Conservation (phyloP, 2,888 invertebrate species). For the Sepioteuthis lessoniana region DNA sequence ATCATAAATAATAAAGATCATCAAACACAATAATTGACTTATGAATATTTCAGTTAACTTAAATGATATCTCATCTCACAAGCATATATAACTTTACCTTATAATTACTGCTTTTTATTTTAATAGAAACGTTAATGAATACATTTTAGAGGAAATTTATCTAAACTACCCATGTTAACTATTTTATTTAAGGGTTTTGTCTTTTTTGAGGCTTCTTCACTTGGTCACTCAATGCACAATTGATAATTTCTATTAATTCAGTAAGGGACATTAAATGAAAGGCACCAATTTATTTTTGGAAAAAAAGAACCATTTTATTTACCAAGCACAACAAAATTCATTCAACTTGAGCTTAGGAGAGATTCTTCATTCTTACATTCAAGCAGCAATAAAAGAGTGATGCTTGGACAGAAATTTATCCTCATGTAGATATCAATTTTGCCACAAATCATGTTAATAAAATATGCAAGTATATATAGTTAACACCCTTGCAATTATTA, state of each 20-base stretch:
- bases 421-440: background rate
- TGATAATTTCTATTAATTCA: background rate
- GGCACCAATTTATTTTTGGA: background rate
- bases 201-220: background rate
- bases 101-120: background rate
- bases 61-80: background rate
- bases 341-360: no score
- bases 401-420: background rate
- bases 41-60: background rate
- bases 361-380: no score
- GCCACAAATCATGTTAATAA: no score
- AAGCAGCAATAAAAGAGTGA: background rate
- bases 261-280: background rate
- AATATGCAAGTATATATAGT: no score
- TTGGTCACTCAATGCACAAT: background rate
- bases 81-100: background rate
- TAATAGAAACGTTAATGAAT: background rate
- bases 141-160: background rate
- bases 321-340: background rate
- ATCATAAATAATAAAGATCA: background rate
- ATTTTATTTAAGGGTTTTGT: background rate
- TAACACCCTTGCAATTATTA: no score
- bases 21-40: background rate
- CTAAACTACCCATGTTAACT: background rate
- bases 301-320: background rate